phyloP scores from a whole-genome alignment of 2,797 vertebrate genomes.

The Pangasius larnaudii region DNA sequence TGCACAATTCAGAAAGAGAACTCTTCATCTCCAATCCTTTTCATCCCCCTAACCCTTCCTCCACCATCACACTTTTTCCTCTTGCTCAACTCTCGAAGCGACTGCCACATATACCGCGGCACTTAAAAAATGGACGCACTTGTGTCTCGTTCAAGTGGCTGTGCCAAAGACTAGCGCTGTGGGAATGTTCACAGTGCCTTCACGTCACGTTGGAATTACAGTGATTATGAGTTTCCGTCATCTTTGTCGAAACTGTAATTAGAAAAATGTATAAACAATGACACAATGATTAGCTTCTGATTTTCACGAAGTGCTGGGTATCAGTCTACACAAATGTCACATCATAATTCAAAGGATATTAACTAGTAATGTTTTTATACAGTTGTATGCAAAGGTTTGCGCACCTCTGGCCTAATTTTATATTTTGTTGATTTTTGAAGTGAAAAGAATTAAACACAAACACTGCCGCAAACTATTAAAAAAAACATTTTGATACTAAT shows the following conservation, averaged over 20 bases:
- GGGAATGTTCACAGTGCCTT: neutral
- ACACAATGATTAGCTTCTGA: neutral
- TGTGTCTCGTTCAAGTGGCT: neutral
- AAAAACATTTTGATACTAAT: neutral
- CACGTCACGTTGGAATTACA: neutral
- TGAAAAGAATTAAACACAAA: neutral
- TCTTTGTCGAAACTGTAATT: too few relatives aligned
- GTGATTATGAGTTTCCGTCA: neutral
- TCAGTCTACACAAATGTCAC: neutral
- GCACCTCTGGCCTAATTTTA: neutral
- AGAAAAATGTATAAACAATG: neutral
- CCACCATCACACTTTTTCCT: conserved; percentile 4
- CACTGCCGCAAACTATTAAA: neutral
- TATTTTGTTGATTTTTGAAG: neutral
- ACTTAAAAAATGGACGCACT: neutral
- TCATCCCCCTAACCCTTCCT: conserved; percentile 13
- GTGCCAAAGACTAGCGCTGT: neutral
- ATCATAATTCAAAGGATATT: neutral
- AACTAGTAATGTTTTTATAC: neutral
- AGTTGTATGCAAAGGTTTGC: neutral
- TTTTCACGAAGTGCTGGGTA: neutral
- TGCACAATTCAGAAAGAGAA: conserved; percentile 48
- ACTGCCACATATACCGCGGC: neutral
- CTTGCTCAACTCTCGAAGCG: neutral
- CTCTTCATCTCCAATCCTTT: conserved; percentile 22